These are phyloP conservation scores for Lasioglossum morio DNA, from an alignment of 2,888 invertebrate genomes.

Conservation along the genomic window DNA sequence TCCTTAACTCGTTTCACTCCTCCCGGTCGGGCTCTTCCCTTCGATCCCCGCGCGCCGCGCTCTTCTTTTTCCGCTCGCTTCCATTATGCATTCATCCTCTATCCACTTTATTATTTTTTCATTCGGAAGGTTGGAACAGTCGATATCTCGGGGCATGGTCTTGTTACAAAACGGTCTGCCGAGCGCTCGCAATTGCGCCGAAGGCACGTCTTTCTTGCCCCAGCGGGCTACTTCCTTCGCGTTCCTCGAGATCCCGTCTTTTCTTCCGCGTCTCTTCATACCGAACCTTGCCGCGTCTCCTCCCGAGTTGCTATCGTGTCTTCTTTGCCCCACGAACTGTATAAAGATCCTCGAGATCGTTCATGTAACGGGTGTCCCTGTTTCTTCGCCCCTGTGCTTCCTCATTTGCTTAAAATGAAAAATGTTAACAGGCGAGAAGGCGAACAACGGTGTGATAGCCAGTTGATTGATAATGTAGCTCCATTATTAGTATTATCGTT, in stretches of 20 bases:
- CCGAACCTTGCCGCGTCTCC: not conserved
- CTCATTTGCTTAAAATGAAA: too few relatives aligned
- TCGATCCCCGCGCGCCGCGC: not conserved
- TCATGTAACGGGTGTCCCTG: not conserved
- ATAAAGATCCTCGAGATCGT: conserved; percentile 59
- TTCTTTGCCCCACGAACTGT: conserved; percentile 43
- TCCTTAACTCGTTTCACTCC: conserved; percentile 31
- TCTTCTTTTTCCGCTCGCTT: not conserved
- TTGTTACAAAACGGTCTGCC: conserved; percentile 74
- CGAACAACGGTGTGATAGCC: not conserved
- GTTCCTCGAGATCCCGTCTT: conserved; percentile 36
- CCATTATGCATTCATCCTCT: conserved; percentile 56
- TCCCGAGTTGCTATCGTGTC: conserved; percentile 12
- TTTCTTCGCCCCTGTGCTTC: not conserved
- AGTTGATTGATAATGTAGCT: too few relatives aligned
- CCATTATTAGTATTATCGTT: too few relatives aligned
- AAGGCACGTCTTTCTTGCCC: conserved; percentile 61
- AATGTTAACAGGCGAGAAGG: too few relatives aligned
- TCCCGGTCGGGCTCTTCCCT: not conserved
- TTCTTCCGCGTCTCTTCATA: conserved; percentile 29
- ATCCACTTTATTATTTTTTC: conserved; percentile 76
- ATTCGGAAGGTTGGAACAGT: conserved; percentile 68
- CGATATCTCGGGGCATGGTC: conserved; percentile 73
- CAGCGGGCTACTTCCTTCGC: conserved; percentile 50
- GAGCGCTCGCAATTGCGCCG: conserved; percentile 67